A percentile compares a stretch with the other conserved stretches of the same genome.
These are phyloP conservation scores for Scotopteryx bipunctaria DNA, from an alignment of 2,888 invertebrate genomes.

Conservation along the genomic window DNA sequence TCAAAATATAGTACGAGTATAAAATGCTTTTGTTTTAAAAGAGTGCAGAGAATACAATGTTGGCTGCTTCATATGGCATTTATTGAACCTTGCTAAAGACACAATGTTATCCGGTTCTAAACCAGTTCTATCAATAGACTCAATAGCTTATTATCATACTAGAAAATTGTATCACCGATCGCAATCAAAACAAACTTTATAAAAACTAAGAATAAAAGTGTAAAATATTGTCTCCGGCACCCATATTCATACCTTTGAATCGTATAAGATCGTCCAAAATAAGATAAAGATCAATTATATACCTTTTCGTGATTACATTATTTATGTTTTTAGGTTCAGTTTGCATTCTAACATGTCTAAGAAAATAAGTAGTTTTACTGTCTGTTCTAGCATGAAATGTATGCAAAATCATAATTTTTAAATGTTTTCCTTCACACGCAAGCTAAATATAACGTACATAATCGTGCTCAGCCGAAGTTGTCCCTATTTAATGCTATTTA, in stretches of 20 bases:
- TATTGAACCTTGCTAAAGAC: constrained; percentile 39
- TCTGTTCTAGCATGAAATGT: background rate
- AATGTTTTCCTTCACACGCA: constrained; percentile 16
- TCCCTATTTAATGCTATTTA: constrained; percentile 23
- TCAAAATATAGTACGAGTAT: too few relatives aligned
- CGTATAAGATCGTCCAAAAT: too few relatives aligned
- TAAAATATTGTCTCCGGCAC: too few relatives aligned
- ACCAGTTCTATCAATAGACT: constrained; percentile 37
- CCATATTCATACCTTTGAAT: too few relatives aligned
- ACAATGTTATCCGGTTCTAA: constrained; percentile 41
- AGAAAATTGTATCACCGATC: constrained; percentile 8
- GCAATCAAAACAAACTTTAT: background rate
- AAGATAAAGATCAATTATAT: too few relatives aligned
- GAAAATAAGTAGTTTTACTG: background rate
- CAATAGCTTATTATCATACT: constrained; percentile 19
- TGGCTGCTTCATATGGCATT: constrained; percentile 28
- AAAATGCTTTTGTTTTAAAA: too few relatives aligned
- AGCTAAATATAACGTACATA: constrained; percentile 11
- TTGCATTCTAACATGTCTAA: too few relatives aligned
- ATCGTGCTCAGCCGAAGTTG: constrained; percentile 16
- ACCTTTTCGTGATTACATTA: too few relatives aligned
- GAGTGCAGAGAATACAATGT: constrained; percentile 4
- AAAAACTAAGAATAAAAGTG: too few relatives aligned
- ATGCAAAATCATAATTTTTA: constrained; percentile 6
- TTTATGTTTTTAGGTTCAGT: too few relatives aligned